Base-by-base conservation (phyloP, 1,140 invertebrate genomes). In the Caenorhabditis remanei region DNA sequence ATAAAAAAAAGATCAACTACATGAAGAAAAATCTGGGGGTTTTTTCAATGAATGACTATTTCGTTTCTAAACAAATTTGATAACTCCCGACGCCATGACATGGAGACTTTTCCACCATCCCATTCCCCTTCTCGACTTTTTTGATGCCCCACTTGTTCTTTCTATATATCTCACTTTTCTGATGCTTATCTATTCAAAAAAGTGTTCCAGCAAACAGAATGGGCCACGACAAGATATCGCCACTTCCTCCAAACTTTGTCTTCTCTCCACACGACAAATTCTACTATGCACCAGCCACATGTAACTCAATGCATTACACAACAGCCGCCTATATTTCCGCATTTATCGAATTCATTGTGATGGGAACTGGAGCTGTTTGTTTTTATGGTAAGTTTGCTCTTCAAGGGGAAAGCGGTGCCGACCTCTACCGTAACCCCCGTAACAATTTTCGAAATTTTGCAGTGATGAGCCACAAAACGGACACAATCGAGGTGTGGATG, bases 211-310 rank as follows among this genome's bases (percentile, higher is more conserved):
- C 24, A 4, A 79, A 79, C 24, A 32, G 32, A 19, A 84, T 84
- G 85, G 50, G 55, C 6, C 48, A 32, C 65, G 32, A 75, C 71
- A 56, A 83, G 24, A 40, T 53, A 9, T 11, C 67, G 14, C 50
- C 43, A 16, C 55, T 87, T 16, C 86, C 86, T 14, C 43, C 86
- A 32, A 83, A 82, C 63, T 87, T 84, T 40, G 32, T 63, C 40
- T 87, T 48, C 75, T 84, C 86, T 58, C 56, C 86, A 40, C 24
- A 87, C 7, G 75, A 87, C 56, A 50, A 43, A 19, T 83, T 84
- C 82, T 87, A 87, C 61, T 87, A 87, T 61, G 86, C 75, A 21
- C 86, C 86, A 11, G 86, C 86, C 82, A 87, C 86, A n/a, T 87
- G 86, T 50, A 82, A 87, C 41, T 82, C 56, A 5, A 48, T 87